Evolutionary conservation across 2,113 vertebrate species (phyloP).

Genomic region (Indri indri): DNA sequence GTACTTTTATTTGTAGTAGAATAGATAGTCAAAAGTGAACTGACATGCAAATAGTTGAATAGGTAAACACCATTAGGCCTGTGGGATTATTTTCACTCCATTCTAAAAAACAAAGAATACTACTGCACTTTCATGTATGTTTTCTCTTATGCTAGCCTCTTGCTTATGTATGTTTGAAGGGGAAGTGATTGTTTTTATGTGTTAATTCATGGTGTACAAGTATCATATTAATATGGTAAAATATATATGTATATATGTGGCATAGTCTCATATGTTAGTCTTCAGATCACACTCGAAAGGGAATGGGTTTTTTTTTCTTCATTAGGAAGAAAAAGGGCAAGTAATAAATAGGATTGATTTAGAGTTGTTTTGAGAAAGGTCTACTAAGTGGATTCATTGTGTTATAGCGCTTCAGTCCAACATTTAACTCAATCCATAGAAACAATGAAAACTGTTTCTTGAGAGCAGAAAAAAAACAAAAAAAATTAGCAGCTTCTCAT

Average conservation of each 20-base stretch:
- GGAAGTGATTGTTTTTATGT: background rate
- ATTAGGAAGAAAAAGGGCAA: constrained; percentile 25
- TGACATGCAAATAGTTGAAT: constrained; percentile 6
- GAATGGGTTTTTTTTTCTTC: background rate
- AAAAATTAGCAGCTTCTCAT: constrained; percentile 2
- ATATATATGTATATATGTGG: background rate
- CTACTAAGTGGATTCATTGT: constrained; percentile 20
- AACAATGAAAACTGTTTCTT: constrained; percentile 33
- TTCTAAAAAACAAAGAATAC: background rate
- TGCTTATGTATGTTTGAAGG: background rate
- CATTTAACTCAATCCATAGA: constrained; percentile 19
- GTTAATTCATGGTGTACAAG: background rate
- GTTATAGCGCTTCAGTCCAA: background rate
- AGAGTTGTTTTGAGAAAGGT: background rate
- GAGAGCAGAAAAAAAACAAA: constrained; percentile 40
- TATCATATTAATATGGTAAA: background rate
- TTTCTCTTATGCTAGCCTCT: background rate
- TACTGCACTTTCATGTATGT: background rate
- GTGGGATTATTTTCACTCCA: constrained; percentile 6
- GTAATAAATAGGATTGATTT: background rate
- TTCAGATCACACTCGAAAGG: background rate
- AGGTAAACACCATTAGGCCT: background rate
- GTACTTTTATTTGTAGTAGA: background rate
- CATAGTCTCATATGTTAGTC: background rate
- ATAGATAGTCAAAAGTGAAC: background rate